A percentile compares a stretch with the other conserved stretches of the same genome.
phyloP scores from a whole-genome alignment of 2,888 invertebrate genomes.

The Chalcosyrphus nemorum region DNA sequence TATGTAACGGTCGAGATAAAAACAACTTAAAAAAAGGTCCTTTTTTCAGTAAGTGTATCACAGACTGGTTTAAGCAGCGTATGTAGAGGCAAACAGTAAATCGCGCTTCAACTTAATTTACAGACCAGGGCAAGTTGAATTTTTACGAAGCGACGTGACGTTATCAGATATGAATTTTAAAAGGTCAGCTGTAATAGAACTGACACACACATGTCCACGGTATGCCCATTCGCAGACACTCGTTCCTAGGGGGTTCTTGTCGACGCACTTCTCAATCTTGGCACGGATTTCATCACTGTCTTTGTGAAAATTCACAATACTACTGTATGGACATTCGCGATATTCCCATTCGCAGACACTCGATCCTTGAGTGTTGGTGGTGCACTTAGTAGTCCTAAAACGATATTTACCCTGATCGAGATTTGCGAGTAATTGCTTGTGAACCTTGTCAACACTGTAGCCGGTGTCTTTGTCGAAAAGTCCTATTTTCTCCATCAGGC shows the following conservation, averaged over 20 bases:
- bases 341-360: slow-evolving; percentile 76
- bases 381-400: slow-evolving; percentile 78
- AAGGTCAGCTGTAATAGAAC: no score
- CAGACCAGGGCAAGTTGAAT: no score
- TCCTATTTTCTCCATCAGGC: slow-evolving; percentile 79
- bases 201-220: slow-evolving; percentile 79
- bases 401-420: slow-evolving; percentile 78
- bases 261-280: slow-evolving; percentile 79
- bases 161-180: slow-evolving; percentile 78
- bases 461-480: slow-evolving; percentile 78
- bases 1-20: no score
- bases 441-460: slow-evolving; percentile 79
- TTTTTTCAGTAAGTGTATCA: no score
- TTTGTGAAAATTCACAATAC: slow-evolving; percentile 79
- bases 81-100: no score
- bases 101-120: no score
- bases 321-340: slow-evolving; percentile 78
- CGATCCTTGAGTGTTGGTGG: slow-evolving; percentile 77
- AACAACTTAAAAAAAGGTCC: no score
- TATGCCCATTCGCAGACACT: slow-evolving; percentile 80
- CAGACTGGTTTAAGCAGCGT: no score
- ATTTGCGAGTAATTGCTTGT: slow-evolving; percentile 78
- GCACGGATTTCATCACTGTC: slow-evolving; percentile 78
- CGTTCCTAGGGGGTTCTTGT: slow-evolving; percentile 77
- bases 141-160: slow-evolving; percentile 78